A percentile compares a stretch with the other conserved stretches of the same genome.
Conservation (phyloP, 2,113 vertebrate genomes). For the Romanogobio albipinnatus region DNA sequence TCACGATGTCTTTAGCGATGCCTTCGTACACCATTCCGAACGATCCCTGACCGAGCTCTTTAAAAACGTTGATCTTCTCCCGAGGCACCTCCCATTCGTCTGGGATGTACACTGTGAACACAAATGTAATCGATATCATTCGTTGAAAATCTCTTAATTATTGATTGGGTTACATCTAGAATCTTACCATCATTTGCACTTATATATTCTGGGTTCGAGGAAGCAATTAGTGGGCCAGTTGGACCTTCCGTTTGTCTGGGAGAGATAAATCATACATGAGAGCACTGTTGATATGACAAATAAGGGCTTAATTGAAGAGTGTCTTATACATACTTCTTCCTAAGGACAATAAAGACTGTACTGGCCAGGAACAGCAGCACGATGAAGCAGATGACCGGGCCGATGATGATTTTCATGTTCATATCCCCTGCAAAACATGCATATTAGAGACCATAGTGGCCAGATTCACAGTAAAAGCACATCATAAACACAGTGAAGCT, state of each 20-base stretch:
- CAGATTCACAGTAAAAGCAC: neutral
- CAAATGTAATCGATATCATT: neutral
- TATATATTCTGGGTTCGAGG: slow-evolving; percentile 95
- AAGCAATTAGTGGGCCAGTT: slow-evolving; percentile 89
- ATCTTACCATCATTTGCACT: slow-evolving; percentile 92
- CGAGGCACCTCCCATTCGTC: slow-evolving; percentile 96
- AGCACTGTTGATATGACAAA: neutral
- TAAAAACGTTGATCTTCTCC: slow-evolving; percentile 88
- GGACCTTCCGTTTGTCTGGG: slow-evolving; percentile 91
- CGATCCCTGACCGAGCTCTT: slow-evolving; percentile 94
- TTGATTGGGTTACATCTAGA: slow-evolving; percentile 21
- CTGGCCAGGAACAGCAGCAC: slow-evolving; percentile 81
- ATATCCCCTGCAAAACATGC: slow-evolving; percentile 74
- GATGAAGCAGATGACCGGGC: slow-evolving; percentile 85
- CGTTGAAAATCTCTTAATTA: neutral
- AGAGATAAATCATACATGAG: slow-evolving; percentile 15
- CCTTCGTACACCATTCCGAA: slow-evolving; percentile 99
- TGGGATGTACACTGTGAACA: slow-evolving; percentile 86
- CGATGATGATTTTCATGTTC: slow-evolving; percentile 85
- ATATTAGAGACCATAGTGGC: neutral
- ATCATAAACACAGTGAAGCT: slow-evolving; percentile 60
- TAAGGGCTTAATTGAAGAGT: neutral
- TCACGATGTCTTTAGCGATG: slow-evolving; percentile 89
- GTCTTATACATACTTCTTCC: slow-evolving; percentile 82
- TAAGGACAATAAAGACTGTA: slow-evolving; percentile 82